Evolutionary conservation across 2,113 vertebrate genomes (phyloP).

Genomic region (Micromys minutus): DNA sequence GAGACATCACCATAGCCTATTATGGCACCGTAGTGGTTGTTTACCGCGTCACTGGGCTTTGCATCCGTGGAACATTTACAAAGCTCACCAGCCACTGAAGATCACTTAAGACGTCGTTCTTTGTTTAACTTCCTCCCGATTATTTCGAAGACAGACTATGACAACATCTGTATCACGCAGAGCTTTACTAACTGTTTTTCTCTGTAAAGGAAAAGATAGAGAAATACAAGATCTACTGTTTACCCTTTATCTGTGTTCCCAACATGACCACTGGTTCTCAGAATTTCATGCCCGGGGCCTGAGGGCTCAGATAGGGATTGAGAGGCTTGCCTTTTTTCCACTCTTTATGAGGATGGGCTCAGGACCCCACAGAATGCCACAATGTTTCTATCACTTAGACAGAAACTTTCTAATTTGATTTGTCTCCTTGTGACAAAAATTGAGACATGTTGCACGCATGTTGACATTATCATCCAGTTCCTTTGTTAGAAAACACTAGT

Average conservation of each 20-base stretch:
- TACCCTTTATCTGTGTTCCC: background rate
- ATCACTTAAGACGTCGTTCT: slow-evolving; percentile 53
- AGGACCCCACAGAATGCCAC: background rate
- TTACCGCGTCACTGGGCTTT: slow-evolving; percentile 72
- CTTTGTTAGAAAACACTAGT: background rate
- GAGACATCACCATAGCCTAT: slow-evolving; percentile 68
- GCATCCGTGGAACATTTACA: slow-evolving; percentile 73
- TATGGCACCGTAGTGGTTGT: slow-evolving; percentile 73
- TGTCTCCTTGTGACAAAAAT: background rate
- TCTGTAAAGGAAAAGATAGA: slow-evolving; percentile 32
- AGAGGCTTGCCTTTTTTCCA: background rate
- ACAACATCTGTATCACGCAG: slow-evolving; percentile 18
- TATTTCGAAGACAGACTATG: slow-evolving; percentile 71
- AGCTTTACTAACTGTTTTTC: background rate
- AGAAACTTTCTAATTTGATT: background rate
- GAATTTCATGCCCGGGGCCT: background rate
- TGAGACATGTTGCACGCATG: background rate
- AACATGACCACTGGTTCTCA: background rate
- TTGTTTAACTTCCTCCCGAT: slow-evolving; percentile 55
- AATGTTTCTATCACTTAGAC: background rate
- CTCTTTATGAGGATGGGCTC: background rate
- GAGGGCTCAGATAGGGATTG: background rate
- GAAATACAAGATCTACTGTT: background rate
- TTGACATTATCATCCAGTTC: slow-evolving; percentile 14
- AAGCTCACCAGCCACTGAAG: slow-evolving; percentile 71